Evolutionary conservation across 2,797 vertebrate species (phyloP), one percentile per base, ranked within the genome.

Genomic region (Gymnothorax javanicus): DNA sequence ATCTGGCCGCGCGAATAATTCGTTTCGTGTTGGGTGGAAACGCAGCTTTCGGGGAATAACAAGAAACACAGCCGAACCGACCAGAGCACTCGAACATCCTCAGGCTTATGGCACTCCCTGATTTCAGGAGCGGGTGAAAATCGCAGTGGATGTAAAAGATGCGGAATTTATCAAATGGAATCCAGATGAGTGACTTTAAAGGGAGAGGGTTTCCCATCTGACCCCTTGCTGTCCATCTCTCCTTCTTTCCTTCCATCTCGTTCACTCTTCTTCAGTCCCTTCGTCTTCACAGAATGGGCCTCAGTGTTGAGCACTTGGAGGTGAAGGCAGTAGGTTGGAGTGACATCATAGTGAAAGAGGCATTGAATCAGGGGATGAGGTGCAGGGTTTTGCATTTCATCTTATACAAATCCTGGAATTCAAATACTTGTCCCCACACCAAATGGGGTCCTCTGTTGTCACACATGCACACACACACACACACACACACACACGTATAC

Each of bases 161-260:
- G 92, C 93, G 95, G 94, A 95, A 95, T 96, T 95, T 93, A 93
- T 94, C 25, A 95, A 95, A 96, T 94, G 89, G 95, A 96, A 94
- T 93, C 95, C 95, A 96, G 95, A 95, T 95, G 95, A 95, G 90
- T 85, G 73, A 93, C 91, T 94, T 94, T 91, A 93, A 94, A 94
- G 91, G 86, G 86, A 91, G 91, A 88, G 91, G 90, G 91, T 88
- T 94, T 91, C 94, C 91, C 88, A 91, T 92, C 89, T 95, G 95
- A 95, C 94, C 94, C 54, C 69, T 73, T 87, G 86, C 87, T 84
- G 90, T 90, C 91, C 86, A 89, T 91, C 90, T 90, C 88, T 91
- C 85, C 71, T 88, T 85, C 90, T 85, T 67, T 64, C 73, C 54
- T 84, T 83, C 33, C 81, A 75, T 83, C 86, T 84, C 59, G 52